These are phyloP conservation scores for Urosaurus nigricauda DNA, from an alignment of 2,797 vertebrate species.

Conservation along the genomic window DNA sequence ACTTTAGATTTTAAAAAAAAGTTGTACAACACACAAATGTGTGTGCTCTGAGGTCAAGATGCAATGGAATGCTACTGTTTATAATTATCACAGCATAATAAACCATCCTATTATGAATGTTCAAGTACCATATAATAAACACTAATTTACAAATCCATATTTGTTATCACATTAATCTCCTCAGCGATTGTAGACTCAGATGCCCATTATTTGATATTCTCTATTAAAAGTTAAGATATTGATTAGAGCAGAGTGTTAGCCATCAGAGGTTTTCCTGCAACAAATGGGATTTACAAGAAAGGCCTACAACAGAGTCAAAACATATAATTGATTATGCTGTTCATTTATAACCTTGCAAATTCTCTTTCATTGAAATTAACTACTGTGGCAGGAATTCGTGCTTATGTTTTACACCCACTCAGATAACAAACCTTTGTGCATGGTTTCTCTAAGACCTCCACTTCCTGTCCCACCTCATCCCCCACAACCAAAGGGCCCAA, in stretches of 20 bases:
- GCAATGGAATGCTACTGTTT: not conserved
- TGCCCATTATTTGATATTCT: constrained; percentile 2
- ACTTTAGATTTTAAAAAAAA: not conserved
- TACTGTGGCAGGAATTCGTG: not conserved
- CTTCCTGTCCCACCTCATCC: not conserved
- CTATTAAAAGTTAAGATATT: constrained; percentile 34
- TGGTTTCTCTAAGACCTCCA: not conserved
- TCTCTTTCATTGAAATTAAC: not conserved
- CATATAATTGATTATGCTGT: not conserved
- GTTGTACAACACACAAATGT: not conserved
- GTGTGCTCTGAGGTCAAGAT: not conserved
- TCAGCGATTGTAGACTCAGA: not conserved
- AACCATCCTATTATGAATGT: not conserved
- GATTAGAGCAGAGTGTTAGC: not conserved
- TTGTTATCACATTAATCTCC: constrained; percentile 9
- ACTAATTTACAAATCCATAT: not conserved
- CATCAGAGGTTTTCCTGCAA: not conserved
- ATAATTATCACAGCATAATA: constrained; percentile 32
- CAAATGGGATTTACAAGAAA: constrained; percentile 3
- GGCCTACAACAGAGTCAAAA: not conserved
- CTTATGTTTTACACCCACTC: not conserved
- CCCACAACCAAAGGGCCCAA: too few species aligned
- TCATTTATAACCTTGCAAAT: not conserved
- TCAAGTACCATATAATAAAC: constrained; percentile 18
- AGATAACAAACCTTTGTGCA: not conserved